Evolutionary conservation across 2,888 invertebrate species (phyloP), one percentile per base, ranked within the genome.

Genomic region (Ochropleura leucogaster): DNA sequence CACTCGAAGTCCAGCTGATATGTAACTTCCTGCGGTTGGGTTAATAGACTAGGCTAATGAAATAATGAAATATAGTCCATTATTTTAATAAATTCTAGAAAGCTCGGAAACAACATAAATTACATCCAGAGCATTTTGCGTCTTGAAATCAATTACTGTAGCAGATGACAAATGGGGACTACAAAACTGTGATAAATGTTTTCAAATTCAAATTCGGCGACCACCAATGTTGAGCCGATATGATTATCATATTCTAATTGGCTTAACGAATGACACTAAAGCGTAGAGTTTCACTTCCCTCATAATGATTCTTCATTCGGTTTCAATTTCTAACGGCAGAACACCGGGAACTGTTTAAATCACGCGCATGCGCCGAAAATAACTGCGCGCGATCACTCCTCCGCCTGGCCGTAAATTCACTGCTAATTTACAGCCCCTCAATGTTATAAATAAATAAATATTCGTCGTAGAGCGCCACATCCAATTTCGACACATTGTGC

Each of bases 361-460:
- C 95, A 94, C 94, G 93, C 94, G 92, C 93, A 83, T 88, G 91
- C 90, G 91, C 95, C 93, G 86, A 94, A 96, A 96, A 96, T 96
- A 96, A 94, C 94, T 89, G 92, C 92, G 88, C 91, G 89, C 90
- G 95, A 94, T 94, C 94, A 93, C 93, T 94, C 90, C 94, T 92
- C 92, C 91, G 92, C 88, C 89, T 88, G 92, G 93, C 92, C 93
- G 95, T 96, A 96, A 95, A 96, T 96, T 95, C 92, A 92, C 93
- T 92, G 95, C 94, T 96, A 96, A 96, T 96, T 96, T 96, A 96
- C 96, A 93, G 95, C 95, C 94, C 94, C 93, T 93, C 93, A 91
- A 91, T 94, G 94, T 94, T 95, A 95, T 96, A 95, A 95, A 95
- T 96, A 96, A 95, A 96, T 95, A 96, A 95, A 96, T 96, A 95